These are phyloP conservation scores for Drosophila athabasca DNA, from an alignment of 1,140 invertebrate genomes.

Conservation along the genomic window DNA sequence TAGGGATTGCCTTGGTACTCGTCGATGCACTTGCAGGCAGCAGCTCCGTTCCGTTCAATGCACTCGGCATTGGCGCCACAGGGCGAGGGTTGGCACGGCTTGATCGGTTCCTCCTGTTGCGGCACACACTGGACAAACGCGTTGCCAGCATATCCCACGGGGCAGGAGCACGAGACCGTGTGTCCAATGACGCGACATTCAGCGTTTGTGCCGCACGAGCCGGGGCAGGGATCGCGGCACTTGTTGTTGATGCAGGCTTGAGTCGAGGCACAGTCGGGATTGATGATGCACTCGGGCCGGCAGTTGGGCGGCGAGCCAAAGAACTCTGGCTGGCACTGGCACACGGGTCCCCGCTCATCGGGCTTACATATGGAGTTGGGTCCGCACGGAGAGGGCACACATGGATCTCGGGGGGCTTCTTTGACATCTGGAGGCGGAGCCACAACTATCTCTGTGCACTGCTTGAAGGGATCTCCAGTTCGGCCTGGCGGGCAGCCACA, in stretches of 20 bases:
- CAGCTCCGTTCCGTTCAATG: slow-evolving; percentile 87
- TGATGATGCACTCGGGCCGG: slow-evolving; percentile 89
- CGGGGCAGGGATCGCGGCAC: slow-evolving; percentile 89
- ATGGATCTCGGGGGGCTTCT: slow-evolving; percentile 84
- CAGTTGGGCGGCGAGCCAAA: slow-evolving; percentile 90
- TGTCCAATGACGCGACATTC: slow-evolving; percentile 90
- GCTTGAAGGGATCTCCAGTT: slow-evolving; percentile 93
- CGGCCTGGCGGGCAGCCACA: slow-evolving; percentile 91
- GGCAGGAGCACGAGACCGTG: slow-evolving; percentile 89
- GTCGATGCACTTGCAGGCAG: slow-evolving; percentile 88
- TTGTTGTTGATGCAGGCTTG: slow-evolving; percentile 89
- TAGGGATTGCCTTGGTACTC: slow-evolving; percentile 90
- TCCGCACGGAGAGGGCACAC: slow-evolving; percentile 88
- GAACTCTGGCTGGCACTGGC: slow-evolving; percentile 88
- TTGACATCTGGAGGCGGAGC: slow-evolving; percentile 62
- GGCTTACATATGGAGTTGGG: slow-evolving; percentile 87
- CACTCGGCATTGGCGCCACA: slow-evolving; percentile 89
- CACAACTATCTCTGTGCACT: slow-evolving; percentile 87
- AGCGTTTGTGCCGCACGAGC: slow-evolving; percentile 89
- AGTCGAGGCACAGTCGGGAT: slow-evolving; percentile 88
- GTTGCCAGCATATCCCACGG: slow-evolving; percentile 88
- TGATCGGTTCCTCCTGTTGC: slow-evolving; percentile 83
- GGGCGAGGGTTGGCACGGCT: slow-evolving; percentile 88
- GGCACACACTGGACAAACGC: slow-evolving; percentile 88
- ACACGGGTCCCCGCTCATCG: slow-evolving; percentile 86